Evolutionary conservation across 1,140 invertebrate genomes (phyloP), one percentile per base, ranked within the genome.

Genomic region (Philaenus spumarius): DNA sequence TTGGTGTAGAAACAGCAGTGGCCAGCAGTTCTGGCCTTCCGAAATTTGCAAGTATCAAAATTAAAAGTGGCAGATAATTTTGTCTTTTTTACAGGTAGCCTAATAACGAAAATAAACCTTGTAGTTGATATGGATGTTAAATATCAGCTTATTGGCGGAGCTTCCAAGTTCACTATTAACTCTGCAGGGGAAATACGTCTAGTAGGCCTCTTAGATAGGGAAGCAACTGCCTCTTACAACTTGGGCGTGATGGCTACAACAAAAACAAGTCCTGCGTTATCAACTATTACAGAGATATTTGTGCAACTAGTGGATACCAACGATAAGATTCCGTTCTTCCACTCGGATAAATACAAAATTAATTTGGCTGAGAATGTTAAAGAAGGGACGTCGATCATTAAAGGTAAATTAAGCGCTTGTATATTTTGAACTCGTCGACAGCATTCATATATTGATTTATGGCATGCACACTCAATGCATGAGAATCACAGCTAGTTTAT

Each of bases 301-400:
- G 77, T 95, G 43, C 84, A 86, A 64, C 83, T 96, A 19, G 74
- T 88, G 40, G 91, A 96, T 71, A 88, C 91, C 69, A 94, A 95
- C 73, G 92, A 95, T 71, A 91, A 91, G 71, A 81, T 87, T 15
- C 50, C 50, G 15, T 17, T 17, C 2, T 53, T 53, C 50, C 50
- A 53, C 2, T 37, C 30, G 64, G 82, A 80, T 64, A 82, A 84
- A 1, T 96, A 95, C 71, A 77, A 78, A 42, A 75, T 89, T 2
- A 80, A 77, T 48, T 70, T 95, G 0, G 85, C 88, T 0, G 92
- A 96, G 71, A 93, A 93, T 72, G 78, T 88, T n/a, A 80, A 84
- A 47, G 84, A 88, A 67, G 86, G 88, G 1, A 83, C 83, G 14
- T 80, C 81, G n/a, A 82, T 93, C 47, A 66, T 91, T 17, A 86